These are phyloP conservation scores for Gopherus flavomarginatus DNA, from an alignment of 2,113 vertebrate species.

Conservation along the genomic window DNA sequence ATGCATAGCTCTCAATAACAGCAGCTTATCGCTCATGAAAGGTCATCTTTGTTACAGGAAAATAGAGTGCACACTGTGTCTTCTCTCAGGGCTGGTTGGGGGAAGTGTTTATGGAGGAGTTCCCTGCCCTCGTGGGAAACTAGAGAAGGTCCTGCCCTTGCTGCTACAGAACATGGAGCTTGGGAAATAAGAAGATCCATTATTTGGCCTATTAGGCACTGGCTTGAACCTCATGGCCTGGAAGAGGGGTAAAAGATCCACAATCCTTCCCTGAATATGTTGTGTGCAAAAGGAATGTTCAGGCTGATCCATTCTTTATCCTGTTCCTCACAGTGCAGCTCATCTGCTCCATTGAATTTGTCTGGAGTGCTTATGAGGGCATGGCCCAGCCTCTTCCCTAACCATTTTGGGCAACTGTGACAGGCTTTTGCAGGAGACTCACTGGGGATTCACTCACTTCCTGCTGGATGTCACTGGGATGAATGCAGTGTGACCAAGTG, in stretches of 20 bases:
- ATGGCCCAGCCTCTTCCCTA: neutral
- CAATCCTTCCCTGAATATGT: neutral
- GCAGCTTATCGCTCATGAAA: neutral
- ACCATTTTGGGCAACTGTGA: neutral
- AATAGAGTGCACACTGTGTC: accelerated
- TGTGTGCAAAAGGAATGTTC: neutral
- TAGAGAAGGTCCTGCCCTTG: neutral
- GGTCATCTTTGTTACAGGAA: neutral
- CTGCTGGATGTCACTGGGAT: neutral
- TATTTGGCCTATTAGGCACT: neutral
- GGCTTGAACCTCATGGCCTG: neutral
- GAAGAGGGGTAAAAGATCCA: neutral
- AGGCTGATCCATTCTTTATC: neutral
- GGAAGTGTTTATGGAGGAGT: accelerated
- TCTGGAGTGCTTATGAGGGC: neutral
- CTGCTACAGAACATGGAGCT: neutral
- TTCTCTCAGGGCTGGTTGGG: neutral
- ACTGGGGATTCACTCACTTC: neutral
- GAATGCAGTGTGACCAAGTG: neutral
- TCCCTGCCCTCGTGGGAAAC: neutral
- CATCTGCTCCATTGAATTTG: neutral
- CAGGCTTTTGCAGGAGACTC: neutral
- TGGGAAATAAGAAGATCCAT: accelerated
- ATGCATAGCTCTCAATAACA: neutral
- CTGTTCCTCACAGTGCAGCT: neutral